Base-by-base conservation (phyloP, 2,113 vertebrate species). In the Coreoperca whiteheadi region DNA sequence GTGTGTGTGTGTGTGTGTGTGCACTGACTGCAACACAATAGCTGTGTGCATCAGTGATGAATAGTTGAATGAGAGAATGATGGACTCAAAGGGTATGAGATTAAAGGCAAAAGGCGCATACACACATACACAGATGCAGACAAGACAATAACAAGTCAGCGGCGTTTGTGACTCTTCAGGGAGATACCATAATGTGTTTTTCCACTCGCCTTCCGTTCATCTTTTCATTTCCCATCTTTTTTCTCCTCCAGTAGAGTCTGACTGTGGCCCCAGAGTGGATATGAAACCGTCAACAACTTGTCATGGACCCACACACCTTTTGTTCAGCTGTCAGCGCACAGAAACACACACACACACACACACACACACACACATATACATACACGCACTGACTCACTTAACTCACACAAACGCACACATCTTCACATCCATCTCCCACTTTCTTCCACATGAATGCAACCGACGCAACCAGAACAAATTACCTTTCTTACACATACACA, bases 211-310 rank as follows among this genome's bases (percentile, higher is more conserved):
- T 66, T 70, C 74, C 23, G 1, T 66, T 77, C 77, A 60, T 83
- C 72, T 82, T 79, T 86, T 85, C 56, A 85, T 89, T 64, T 74
- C 63, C 56, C 32, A 9, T 46, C 43, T 69, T 54, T 57, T 73
- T 50, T 67, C 21, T 50, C 48, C 57, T 67, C 54, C 54, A 72
- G 28, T 64, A 71, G 74, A 75, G 67, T 67, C 64, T 69, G 65
- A 75, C 50, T 86, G 57, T 37, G 60, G 81, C 59, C 83, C 77
- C 75, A 53, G 50, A 83, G 87, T 86, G 83, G 81, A 79, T 86
- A 70, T 87, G 74, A 86, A 86, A 77, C 81, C 11, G 54, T 84
- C 90, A 84, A 82, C 81, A 61, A 63, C 83, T 88, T 89, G 83
- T 91, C 83, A 89, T n/a, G 34, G 81, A 72, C 18, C 37, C 41